Evolutionary conservation across 2,888 invertebrate genomes (phyloP).

Genomic region (Bruchidius siliquastri): DNA sequence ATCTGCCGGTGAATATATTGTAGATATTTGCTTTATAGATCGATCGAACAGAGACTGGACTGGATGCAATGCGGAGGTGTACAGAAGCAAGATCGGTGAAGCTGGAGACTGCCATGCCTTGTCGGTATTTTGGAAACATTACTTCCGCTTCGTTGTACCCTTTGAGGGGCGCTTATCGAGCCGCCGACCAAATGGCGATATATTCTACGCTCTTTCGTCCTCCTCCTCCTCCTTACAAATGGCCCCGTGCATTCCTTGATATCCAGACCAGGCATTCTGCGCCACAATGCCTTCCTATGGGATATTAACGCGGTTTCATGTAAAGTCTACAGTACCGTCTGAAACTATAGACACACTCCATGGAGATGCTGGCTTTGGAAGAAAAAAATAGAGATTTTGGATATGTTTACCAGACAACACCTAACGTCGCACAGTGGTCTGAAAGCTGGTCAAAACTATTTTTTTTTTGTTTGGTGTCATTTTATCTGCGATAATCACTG

Average conservation of each 20-base stretch:
- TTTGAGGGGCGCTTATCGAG: constrained; percentile 42
- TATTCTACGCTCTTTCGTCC: constrained; percentile 16
- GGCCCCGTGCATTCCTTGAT: background rate
- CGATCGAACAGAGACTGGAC: background rate
- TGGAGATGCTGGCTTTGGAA: too few species aligned
- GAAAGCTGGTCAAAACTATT: too few species aligned
- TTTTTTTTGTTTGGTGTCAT: too few species aligned
- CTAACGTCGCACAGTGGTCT: too few species aligned
- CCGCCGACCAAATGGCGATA: constrained; percentile 37
- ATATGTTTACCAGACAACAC: too few species aligned
- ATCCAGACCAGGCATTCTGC: background rate
- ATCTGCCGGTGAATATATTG: background rate
- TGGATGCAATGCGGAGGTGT: background rate
- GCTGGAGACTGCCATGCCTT: background rate
- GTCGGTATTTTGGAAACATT: constrained; percentile 42
- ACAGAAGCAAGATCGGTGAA: background rate
- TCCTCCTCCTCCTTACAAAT: background rate
- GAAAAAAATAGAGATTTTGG: too few species aligned
- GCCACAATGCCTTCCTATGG: background rate
- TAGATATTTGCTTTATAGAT: background rate
- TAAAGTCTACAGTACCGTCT: background rate
- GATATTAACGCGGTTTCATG: background rate
- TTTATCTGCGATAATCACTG: too few species aligned
- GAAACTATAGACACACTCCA: background rate
- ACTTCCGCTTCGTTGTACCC: constrained; percentile 41